Conservation (phyloP, 2,113 vertebrate genomes). For the Mobula hypostoma region DNA sequence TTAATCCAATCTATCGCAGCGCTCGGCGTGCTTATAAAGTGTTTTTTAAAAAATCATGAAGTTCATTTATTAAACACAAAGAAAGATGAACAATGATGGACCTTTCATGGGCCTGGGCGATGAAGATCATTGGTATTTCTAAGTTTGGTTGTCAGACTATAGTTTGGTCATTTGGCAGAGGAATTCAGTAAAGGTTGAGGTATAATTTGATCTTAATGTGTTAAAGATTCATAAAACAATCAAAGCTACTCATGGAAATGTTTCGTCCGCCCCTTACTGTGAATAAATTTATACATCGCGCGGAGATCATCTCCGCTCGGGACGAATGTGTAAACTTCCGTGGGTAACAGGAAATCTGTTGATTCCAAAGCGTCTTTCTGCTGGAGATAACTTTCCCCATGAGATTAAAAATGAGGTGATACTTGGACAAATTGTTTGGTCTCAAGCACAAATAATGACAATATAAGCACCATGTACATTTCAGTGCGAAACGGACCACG, state of each 20-base stretch:
- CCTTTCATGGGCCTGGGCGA: too few relatives aligned
- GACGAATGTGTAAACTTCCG: background rate
- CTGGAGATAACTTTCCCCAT: background rate
- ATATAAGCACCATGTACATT: background rate
- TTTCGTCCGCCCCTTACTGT: too few relatives aligned
- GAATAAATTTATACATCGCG: background rate
- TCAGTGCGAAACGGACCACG: background rate
- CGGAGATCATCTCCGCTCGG: background rate
- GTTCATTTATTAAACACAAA: background rate
- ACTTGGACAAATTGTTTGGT: background rate
- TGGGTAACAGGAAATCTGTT: background rate
- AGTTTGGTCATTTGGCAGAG: too few relatives aligned
- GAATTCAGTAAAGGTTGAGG: too few relatives aligned
- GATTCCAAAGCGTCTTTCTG: background rate
- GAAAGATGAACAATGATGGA: background rate
- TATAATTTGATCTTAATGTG: too few relatives aligned
- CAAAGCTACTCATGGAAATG: too few relatives aligned
- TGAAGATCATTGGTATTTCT: background rate
- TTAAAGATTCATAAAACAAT: too few relatives aligned
- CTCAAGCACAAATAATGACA: background rate
- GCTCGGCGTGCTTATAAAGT: background rate
- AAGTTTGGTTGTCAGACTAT: background rate
- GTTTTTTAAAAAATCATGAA: background rate
- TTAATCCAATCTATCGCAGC: background rate
- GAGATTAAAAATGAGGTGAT: background rate